Percentiles rank a stretch among this genome's conserved stretches.
phyloP scores from a whole-genome alignment of 2,888 invertebrate species.

The Oeneis ivallda region DNA sequence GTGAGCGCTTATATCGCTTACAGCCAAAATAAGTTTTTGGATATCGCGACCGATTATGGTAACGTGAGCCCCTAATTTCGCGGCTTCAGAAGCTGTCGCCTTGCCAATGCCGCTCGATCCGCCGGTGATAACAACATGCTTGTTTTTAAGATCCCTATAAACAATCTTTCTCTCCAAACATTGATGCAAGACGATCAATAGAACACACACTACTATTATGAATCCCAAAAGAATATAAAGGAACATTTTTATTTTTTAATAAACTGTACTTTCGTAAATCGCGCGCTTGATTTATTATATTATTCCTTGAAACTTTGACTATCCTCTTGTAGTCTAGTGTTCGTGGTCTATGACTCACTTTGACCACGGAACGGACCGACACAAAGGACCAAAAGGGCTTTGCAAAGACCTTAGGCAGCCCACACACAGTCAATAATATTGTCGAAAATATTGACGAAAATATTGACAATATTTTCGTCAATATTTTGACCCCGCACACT shows the following conservation, averaged over 20 bases:
- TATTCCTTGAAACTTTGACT: no score
- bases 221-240: conserved; percentile 38
- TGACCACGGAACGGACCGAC: no score
- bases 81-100: conserved; percentile 89
- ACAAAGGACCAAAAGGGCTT: no score
- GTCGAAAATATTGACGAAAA: no score
- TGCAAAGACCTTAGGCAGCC: no score
- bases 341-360: no score
- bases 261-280: conserved; percentile 8
- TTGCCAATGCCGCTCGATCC: conserved; percentile 98
- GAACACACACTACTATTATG: conserved; percentile 41
- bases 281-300: no score
- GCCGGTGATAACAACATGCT: conserved; percentile 91
- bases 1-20: conserved; percentile 76
- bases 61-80: conserved; percentile 91
- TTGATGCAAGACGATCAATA: conserved; percentile 48
- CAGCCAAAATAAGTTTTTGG: conserved; percentile 84
- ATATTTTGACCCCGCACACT: no score
- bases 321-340: no score
- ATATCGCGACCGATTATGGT: conserved; percentile 94
- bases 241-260: conserved; percentile 31
- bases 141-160: conserved; percentile 67
- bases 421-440: no score
- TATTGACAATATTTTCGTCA: no score
- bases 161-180: conserved; percentile 56